Conservation (phyloP, 2,113 vertebrate genomes). For the Coryphaenoides rupestris region DNA sequence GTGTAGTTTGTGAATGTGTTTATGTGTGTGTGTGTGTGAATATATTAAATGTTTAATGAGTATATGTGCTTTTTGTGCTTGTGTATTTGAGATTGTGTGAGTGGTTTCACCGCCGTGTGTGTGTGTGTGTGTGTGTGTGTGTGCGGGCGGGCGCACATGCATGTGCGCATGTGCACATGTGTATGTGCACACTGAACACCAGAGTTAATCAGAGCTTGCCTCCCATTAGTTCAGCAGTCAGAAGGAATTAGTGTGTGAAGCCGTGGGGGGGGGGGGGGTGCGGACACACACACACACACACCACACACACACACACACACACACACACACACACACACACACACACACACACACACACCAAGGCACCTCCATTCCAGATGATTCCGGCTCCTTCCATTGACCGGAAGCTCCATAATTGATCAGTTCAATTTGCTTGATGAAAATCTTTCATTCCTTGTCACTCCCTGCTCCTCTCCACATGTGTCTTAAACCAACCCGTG, state of each 20-base stretch:
- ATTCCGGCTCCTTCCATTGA: constrained; percentile 38
- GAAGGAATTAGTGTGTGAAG: constrained; percentile 42
- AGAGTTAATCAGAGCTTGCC: constrained; percentile 44
- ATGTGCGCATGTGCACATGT: not conserved
- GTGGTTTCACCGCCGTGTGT: not conserved
- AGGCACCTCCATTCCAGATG: constrained; percentile 28
- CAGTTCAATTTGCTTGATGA: constrained; percentile 34
- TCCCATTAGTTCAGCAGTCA: constrained; percentile 47
- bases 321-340: too few relatives aligned
- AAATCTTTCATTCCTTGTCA: constrained; percentile 26
- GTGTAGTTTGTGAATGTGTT: not conserved
- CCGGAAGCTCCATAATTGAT: constrained; percentile 38
- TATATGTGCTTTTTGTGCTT: too few relatives aligned
- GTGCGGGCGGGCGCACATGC: constrained; percentile 3
- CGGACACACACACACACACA: too few relatives aligned
- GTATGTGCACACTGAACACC: constrained; percentile 10
- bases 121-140: not conserved
- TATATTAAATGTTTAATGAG: too few relatives aligned
- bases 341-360: too few relatives aligned
- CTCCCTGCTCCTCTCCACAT: not conserved
- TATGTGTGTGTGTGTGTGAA: not conserved
- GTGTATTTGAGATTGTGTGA: too few relatives aligned
- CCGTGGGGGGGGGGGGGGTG: too few relatives aligned
- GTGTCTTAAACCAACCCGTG: constrained; percentile 3
- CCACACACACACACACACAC: too few relatives aligned